Base-by-base conservation (phyloP, 2,113 vertebrate genomes). In the Thinocorus orbignyianus region DNA sequence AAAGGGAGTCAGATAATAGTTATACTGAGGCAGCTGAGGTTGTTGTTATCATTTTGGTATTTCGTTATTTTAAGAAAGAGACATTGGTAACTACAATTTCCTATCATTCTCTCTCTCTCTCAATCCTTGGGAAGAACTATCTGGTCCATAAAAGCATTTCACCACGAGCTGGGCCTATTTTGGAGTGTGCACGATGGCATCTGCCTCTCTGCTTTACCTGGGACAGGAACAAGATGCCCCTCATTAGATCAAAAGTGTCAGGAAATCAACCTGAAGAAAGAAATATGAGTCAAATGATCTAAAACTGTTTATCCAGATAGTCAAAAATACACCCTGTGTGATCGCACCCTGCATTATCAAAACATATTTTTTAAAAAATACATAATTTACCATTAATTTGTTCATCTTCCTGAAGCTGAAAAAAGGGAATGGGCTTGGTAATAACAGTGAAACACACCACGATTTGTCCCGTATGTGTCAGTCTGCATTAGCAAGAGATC, bases 401-500 rank as follows among this genome's bases (percentile, higher is more conserved):
- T 46, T 3, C 7, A 14, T 12, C 14, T 41, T 11, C 51, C 71
- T 23, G 44, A 39, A 28, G 46, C 25, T 5, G 35, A 55, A 30
- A 35, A 39, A 64, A 19, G 57, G 73, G 23, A 7, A 15, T 0
- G 3, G 0, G 1, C 7, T 18, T 26, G 7, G 6, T 25, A 48
- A 26, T 17, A 33, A 4, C 57, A 20, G 17, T 26, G 60, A 24
- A 18, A 33, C 2, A 11, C 8, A 25, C 62, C 12, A 1, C 20
- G 2, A 1, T 49, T 23, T 58, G n/a, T 20, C 44, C 84, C 0
- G 0, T 2, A 9, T 9, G 16, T 37, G 11, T 10, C 55, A 48
- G 70, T 6, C 70, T 64, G 65, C 49, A 41, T 26, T 24, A 81
- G 26, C n/a, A 26, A 31, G 41, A 46, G 35, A 5, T 48, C 55